phyloP scores from a whole-genome alignment of 2,888 invertebrate species.

The Scelioninae gen. 2 region DNA sequence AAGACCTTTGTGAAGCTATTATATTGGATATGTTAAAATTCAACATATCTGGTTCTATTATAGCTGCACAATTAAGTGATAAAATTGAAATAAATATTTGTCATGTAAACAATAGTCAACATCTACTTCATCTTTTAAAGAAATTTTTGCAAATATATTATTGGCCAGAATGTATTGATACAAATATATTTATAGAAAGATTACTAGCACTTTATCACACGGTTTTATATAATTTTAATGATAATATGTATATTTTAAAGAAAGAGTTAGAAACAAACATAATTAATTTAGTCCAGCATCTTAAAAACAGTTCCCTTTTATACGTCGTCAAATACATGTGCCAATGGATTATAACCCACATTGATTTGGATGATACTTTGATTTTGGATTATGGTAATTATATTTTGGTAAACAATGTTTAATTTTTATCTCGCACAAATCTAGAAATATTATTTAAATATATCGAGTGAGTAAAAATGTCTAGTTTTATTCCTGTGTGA shows the following conservation, averaged over 20 bases:
- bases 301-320: conserved; percentile 76
- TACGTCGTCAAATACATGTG: conserved; percentile 77
- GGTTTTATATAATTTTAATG: conserved; percentile 70
- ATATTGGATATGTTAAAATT: conserved; percentile 67
- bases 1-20: conserved; percentile 73
- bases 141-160: conserved; percentile 76
- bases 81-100: conserved; percentile 64
- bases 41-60: conserved; percentile 61
- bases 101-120: conserved; percentile 73
- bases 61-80: conserved; percentile 64
- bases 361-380: conserved; percentile 74
- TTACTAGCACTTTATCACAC: conserved; percentile 76
- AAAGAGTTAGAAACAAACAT: conserved; percentile 78
- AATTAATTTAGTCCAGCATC: conserved; percentile 76
- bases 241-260: conserved; percentile 70
- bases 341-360: conserved; percentile 76
- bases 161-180: conserved; percentile 76
- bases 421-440: no score
- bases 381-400: conserved; percentile 76
- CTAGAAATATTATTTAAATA: no score
- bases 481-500: no score
- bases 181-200: conserved; percentile 75
- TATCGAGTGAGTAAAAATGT: no score
- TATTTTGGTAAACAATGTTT: no score
- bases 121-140: conserved; percentile 76